Base-by-base conservation (phyloP, 2,113 vertebrate species). In the Phoenicopterus ruber region DNA sequence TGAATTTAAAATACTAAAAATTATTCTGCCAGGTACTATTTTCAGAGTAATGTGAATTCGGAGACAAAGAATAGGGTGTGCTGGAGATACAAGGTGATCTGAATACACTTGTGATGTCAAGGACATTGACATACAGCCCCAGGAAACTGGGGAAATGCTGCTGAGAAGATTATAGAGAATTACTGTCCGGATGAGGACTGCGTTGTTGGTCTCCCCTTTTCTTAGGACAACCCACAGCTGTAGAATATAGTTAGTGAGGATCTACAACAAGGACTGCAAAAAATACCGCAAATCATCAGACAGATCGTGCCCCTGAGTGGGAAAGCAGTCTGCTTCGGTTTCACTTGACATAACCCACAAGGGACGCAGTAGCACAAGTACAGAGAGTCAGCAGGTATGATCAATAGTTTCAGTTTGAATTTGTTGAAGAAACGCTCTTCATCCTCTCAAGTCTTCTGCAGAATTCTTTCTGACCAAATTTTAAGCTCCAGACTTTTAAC, bases 281-380 rank as follows among this genome's bases (percentile, higher is more conserved):
- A 49, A 42, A 15, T 1, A 47, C 13, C 34, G 21, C 31, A 40
- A 34, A 69, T 29, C 21, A 58, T 31, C 31, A 49, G 54, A 7
- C 7, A 29, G 7, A 22, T 8, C 1, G 2, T 29, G 36, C 25
- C 25, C 10, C 17, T 20, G n/a, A 18, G 15, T 2, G 11, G 40
- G 38, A n/a, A 42, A 11, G 38, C 47, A 52, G 62, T 3, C 4
- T 16, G 26, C 57, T 62, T 40, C 10, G 24, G 65, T 49, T 82
- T 87, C 52, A 22, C 26, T 42, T 26, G 15, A 16, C 14, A 32
- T 2, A 66, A 55, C 16, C 26, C 38, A 28, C 28, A n/a, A 47
- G n/a, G 13, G 52, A 61, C 0, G 2, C n/a, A n/a, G 57, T 17
- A 50, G 38, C 14, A n/a, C 29, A 26, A 50, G 36, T 10, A 52